Conservation (phyloP, 2,113 vertebrate species). For the Indri indri region DNA sequence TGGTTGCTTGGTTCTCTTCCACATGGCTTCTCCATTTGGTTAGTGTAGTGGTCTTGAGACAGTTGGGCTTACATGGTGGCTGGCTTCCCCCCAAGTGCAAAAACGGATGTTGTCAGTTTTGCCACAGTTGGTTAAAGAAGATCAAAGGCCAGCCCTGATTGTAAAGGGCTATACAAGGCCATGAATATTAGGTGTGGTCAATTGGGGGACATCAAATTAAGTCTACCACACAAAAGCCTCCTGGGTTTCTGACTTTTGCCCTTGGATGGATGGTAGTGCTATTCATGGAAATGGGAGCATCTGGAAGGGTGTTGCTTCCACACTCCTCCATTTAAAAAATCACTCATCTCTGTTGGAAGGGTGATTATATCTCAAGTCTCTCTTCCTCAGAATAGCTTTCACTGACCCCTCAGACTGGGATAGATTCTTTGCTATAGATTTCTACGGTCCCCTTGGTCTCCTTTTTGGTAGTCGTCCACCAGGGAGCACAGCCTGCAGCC, state of each 20-base stretch:
- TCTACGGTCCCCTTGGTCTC: not conserved
- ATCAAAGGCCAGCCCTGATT: not conserved
- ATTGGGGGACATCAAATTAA: not conserved
- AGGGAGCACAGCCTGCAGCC: not conserved
- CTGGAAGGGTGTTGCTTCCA: not conserved
- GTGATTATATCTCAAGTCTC: not conserved
- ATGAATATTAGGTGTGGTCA: not conserved
- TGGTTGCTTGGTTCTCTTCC: not conserved
- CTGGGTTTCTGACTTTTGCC: not conserved
- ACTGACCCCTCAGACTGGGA: not conserved
- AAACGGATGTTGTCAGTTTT: constrained; percentile 20
- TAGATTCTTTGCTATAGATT: not conserved
- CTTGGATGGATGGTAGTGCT: not conserved
- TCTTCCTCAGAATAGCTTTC: not conserved
- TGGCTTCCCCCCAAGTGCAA: not conserved
- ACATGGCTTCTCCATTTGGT: not conserved
- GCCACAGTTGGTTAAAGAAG: not conserved
- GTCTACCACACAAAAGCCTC: not conserved
- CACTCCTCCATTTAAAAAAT: not conserved
- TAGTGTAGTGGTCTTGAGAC: not conserved
- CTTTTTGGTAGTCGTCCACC: not conserved
- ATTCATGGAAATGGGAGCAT: not conserved
- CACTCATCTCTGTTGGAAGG: not conserved
- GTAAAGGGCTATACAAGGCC: not conserved
- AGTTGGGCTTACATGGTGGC: not conserved